These are phyloP conservation scores for Lophotriccus pileatus DNA, from an alignment of 2,797 vertebrate species.

Conservation along the genomic window DNA sequence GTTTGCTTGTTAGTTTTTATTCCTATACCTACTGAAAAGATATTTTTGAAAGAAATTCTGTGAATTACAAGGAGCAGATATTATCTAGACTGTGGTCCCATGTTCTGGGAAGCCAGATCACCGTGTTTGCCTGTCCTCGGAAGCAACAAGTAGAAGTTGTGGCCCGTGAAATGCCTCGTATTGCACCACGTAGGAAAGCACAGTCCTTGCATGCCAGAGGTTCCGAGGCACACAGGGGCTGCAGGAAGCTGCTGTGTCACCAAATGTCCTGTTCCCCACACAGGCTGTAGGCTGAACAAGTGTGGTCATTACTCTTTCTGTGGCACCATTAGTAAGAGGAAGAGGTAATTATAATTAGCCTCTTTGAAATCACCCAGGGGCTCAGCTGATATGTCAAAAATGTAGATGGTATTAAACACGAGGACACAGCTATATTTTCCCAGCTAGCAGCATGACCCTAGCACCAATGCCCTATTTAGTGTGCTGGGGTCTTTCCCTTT, in stretches of 20 bases:
- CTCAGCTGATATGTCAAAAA: neutral
- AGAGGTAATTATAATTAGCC: neutral
- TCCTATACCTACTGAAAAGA: neutral
- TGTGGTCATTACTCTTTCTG: neutral
- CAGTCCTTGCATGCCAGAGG: neutral
- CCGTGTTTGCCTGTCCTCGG: neutral
- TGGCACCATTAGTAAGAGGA: neutral
- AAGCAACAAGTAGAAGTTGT: neutral
- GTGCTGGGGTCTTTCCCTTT: neutral
- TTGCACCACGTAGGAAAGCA: neutral
- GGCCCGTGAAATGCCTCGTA: neutral
- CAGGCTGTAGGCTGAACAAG: neutral
- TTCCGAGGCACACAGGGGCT: neutral
- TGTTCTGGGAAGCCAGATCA: neutral
- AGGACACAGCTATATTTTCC: neutral
- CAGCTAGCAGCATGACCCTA: neutral
- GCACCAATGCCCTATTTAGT: neutral
- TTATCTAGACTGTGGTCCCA: neutral
- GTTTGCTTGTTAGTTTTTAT: neutral
- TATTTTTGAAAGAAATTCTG: neutral
- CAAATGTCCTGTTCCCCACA: neutral
- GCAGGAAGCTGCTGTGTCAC: neutral
- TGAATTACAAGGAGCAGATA: accelerated
- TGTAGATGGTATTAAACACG: neutral
- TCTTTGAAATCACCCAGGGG: neutral